A percentile compares a stretch with the other conserved stretches of the same genome.
Conservation (phyloP, 1,140 invertebrate genomes). For the Drosophila pectinifera region DNA sequence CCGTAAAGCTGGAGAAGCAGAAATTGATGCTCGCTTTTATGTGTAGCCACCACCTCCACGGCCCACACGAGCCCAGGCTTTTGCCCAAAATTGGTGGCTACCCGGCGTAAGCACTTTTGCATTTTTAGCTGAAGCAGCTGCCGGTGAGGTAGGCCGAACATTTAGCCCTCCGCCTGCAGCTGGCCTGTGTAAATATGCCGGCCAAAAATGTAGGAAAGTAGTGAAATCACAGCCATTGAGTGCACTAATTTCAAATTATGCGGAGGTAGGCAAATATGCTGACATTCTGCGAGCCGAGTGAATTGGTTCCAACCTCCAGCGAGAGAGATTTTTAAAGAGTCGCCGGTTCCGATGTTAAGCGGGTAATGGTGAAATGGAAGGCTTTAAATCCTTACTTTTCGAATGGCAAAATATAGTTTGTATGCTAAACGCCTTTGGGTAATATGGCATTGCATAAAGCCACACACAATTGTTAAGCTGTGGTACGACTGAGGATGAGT, state of each 20-base stretch:
- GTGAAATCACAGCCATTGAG: constrained; percentile 76
- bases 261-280: constrained; percentile 75
- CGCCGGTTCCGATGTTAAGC: not conserved
- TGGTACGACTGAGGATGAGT: not conserved
- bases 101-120: constrained; percentile 65
- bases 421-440: too few relatives aligned
- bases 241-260: constrained; percentile 83
- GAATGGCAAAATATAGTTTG: too few relatives aligned
- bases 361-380: not conserved
- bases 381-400: too few relatives aligned
- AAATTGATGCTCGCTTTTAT: constrained; percentile 66
- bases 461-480: constrained; percentile 5
- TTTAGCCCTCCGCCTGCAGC: constrained; percentile 2
- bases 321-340: constrained; percentile 25
- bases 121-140: constrained; percentile 68
- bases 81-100: constrained; percentile 42
- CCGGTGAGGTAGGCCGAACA: constrained; percentile 28
- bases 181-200: constrained; percentile 67
- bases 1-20: constrained; percentile 64
- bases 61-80: constrained; percentile 3
- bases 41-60: constrained; percentile 7
- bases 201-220: constrained; percentile 55
- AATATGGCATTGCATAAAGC: not conserved
- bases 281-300: constrained; percentile 23
- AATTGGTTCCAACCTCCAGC: constrained; percentile 27